Evolutionary conservation across 2,888 invertebrate species (phyloP).

Genomic region (Pasiphila rectangulata): DNA sequence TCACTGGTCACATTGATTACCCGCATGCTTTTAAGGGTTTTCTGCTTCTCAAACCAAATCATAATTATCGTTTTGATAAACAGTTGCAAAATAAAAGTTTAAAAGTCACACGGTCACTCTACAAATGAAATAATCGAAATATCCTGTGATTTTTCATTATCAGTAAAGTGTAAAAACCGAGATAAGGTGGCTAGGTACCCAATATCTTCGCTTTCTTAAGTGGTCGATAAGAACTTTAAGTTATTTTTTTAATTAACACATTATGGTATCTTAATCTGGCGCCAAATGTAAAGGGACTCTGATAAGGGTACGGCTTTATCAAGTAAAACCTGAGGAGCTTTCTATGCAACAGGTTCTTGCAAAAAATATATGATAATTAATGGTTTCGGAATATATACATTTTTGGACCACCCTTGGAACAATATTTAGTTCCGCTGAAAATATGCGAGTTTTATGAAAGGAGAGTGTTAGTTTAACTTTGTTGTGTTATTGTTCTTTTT

Average conservation of each 20-base stretch:
- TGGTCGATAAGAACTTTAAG: slow-evolving; percentile 68
- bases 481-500: no score
- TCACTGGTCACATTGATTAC: not conserved
- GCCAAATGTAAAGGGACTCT: slow-evolving; percentile 73
- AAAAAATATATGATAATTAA: slow-evolving; percentile 68
- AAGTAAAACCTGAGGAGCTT: slow-evolving; percentile 55
- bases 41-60: slow-evolving; percentile 11
- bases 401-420: slow-evolving; percentile 57
- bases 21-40: not conserved
- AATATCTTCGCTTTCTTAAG: slow-evolving; percentile 63
- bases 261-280: slow-evolving; percentile 78
- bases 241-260: slow-evolving; percentile 78
- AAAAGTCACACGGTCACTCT: slow-evolving; percentile 21
- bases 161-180: slow-evolving; percentile 67
- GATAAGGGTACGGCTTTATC: slow-evolving; percentile 73
- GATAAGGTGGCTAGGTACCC: slow-evolving; percentile 55
- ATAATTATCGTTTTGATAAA: slow-evolving; percentile 13
- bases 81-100: slow-evolving; percentile 14
- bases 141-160: slow-evolving; percentile 57
- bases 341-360: slow-evolving; percentile 58
- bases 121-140: slow-evolving; percentile 33
- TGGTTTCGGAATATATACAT: slow-evolving; percentile 41
- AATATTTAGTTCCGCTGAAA: no score
- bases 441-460: no score
- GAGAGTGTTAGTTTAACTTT: no score